Conservation (phyloP, 2,888 invertebrate genomes). For the Diaprepes abbreviatus region DNA sequence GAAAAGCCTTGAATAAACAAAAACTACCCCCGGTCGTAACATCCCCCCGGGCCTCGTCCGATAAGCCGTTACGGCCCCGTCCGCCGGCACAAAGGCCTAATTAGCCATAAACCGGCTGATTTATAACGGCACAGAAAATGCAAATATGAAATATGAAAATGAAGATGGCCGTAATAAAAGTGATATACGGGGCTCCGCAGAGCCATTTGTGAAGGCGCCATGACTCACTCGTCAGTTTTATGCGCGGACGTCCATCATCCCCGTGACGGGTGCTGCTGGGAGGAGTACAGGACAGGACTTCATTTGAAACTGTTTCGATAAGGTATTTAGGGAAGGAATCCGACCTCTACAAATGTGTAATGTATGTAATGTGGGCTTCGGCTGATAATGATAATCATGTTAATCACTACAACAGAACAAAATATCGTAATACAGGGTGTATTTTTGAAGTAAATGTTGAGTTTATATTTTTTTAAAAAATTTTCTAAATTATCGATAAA, state of each 20-base stretch:
- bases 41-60: constrained; percentile 61
- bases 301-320: too few relatives aligned
- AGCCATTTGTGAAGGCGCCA: constrained; percentile 79
- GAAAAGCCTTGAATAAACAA: constrained; percentile 37
- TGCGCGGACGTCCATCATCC: constrained; percentile 80
- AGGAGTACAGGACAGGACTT: constrained; percentile 32
- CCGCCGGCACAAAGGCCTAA: constrained; percentile 70
- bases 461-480: too few relatives aligned
- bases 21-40: constrained; percentile 44
- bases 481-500: too few relatives aligned
- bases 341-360: too few relatives aligned
- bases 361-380: too few relatives aligned
- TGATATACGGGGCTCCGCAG: constrained; percentile 84
- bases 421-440: too few relatives aligned
- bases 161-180: constrained; percentile 81
- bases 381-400: too few relatives aligned
- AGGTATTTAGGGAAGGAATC: too few relatives aligned
- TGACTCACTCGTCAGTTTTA: constrained; percentile 82
- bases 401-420: too few relatives aligned
- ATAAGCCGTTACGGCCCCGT: constrained; percentile 69
- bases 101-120: constrained; percentile 77
- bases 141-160: constrained; percentile 75
- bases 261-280: constrained; percentile 72
- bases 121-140: constrained; percentile 75
- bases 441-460: too few relatives aligned